These are phyloP conservation scores for Petrophora chlorosata DNA, from an alignment of 2,888 invertebrate genomes.

Conservation along the genomic window DNA sequence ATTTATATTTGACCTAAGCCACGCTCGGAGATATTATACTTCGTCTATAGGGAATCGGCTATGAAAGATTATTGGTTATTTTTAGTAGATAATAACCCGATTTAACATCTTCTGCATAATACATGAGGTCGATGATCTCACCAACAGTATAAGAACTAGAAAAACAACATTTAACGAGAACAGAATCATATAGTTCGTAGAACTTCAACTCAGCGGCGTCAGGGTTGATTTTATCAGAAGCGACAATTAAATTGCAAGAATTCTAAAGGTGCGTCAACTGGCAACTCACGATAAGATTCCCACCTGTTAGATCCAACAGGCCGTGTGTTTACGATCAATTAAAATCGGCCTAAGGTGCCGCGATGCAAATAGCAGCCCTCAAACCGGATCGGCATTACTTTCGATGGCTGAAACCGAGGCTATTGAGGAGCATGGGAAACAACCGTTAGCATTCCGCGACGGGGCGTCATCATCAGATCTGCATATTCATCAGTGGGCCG, in stretches of 20 bases:
- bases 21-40: too few relatives aligned
- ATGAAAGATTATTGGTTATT: neutral
- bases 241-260: slow-evolving; percentile 8
- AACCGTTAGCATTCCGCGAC: slow-evolving; percentile 77
- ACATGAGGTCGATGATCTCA: slow-evolving; percentile 26
- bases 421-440: slow-evolving; percentile 59
- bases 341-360: slow-evolving; percentile 36
- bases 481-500: slow-evolving; percentile 70
- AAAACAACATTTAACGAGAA: slow-evolving; percentile 24
- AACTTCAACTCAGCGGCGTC: neutral
- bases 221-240: neutral
- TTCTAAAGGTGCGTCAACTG: neutral
- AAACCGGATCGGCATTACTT: slow-evolving; percentile 58
- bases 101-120: slow-evolving; percentile 23
- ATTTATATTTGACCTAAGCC: slow-evolving; percentile 7
- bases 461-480: slow-evolving; percentile 67
- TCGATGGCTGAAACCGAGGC: slow-evolving; percentile 41
- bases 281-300: neutral
- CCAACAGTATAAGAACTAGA: slow-evolving; percentile 24
- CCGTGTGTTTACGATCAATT: slow-evolving; percentile 28
- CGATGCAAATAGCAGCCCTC: slow-evolving; percentile 50
- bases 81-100: slow-evolving; percentile 7
- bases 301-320: slow-evolving; percentile 2
- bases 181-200: slow-evolving; percentile 4
- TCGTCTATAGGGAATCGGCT: neutral